Percentiles rank a stretch among this genome's conserved stretches.
Evolutionary conservation across 2,113 vertebrate species (phyloP).

Genomic region (Ciconia boyciana): DNA sequence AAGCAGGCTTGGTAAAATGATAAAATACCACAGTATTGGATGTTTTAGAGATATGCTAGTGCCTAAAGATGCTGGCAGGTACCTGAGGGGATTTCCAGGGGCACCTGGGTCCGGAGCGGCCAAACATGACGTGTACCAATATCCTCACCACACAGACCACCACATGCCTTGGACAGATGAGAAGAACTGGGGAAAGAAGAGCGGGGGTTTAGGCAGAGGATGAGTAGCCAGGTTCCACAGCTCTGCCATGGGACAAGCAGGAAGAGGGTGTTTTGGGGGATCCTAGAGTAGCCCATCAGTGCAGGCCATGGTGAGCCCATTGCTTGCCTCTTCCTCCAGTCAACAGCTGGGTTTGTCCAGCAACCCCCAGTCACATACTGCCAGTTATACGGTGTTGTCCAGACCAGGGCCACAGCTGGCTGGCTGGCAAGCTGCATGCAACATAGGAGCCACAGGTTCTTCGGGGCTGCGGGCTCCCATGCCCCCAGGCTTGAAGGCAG

Average conservation of each 20-base stretch:
- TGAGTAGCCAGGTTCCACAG: neutral
- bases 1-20: neutral
- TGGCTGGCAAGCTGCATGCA: neutral
- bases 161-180: neutral
- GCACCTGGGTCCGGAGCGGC: neutral
- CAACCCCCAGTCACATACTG: neutral
- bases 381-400: neutral
- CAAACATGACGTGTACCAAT: neutral
- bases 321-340: neutral
- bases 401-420: neutral
- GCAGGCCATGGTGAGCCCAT: neutral
- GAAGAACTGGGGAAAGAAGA: neutral
- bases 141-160: neutral
- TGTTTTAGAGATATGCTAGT: neutral
- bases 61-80: neutral
- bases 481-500: neutral
- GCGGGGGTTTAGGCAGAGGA: neutral
- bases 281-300: neutral
- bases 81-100: neutral
- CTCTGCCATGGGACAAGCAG: neutral
- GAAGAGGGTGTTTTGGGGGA: neutral
- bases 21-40: neutral
- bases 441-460: neutral
- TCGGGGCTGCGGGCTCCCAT: neutral
- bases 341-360: neutral